Evolutionary conservation across 2,797 vertebrate species (phyloP).

Genomic region (Valencia hispanica): DNA sequence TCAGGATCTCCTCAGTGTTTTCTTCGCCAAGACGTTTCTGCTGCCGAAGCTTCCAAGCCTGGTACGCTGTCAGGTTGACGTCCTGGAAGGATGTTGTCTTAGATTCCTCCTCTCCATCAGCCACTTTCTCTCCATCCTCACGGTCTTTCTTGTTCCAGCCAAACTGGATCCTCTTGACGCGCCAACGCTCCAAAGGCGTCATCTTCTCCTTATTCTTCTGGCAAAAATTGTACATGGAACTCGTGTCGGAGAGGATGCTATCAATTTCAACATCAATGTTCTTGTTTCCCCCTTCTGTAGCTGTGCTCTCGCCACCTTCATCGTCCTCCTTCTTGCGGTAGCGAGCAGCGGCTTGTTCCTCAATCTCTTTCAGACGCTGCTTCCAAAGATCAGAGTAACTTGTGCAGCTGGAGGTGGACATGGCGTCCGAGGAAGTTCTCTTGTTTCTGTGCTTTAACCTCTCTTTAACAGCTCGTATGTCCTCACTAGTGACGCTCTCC

Average conservation of each 20-base stretch:
- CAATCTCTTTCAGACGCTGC: conserved; percentile 89
- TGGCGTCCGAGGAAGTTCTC: conserved; percentile 67
- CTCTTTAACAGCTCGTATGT: conserved; percentile 83
- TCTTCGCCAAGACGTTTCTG: conserved; percentile 87
- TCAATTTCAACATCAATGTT: conserved; percentile 81
- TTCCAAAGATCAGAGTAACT: conserved; percentile 92
- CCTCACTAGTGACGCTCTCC: conserved; percentile 88
- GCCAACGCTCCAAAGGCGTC: conserved; percentile 93
- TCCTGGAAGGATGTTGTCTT: conserved; percentile 77
- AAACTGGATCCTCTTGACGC: conserved; percentile 94
- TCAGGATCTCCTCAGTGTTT: conserved; percentile 86
- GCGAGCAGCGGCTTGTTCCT: conserved; percentile 84
- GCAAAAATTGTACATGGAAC: conserved; percentile 95
- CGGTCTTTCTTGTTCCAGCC: conserved; percentile 94
- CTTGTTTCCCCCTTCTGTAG: conserved; percentile 47
- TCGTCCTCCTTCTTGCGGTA: conserved; percentile 69
- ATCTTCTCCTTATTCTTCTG: conserved; percentile 92
- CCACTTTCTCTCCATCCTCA: conserved; percentile 77
- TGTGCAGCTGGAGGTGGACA: conserved; percentile 80
- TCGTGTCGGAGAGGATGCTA: conserved; percentile 88
- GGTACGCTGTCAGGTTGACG: conserved; percentile 90
- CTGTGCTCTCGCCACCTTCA: conserved; percentile 42
- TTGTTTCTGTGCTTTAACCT: conserved; percentile 72
- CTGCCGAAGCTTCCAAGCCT: conserved; percentile 92
- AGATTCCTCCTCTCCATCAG: conserved; percentile 48